Percentiles rank a stretch among this genome's conserved stretches.
These are phyloP conservation scores for Nebria ingens DNA, from an alignment of 1,140 invertebrate species.

Conservation along the genomic window DNA sequence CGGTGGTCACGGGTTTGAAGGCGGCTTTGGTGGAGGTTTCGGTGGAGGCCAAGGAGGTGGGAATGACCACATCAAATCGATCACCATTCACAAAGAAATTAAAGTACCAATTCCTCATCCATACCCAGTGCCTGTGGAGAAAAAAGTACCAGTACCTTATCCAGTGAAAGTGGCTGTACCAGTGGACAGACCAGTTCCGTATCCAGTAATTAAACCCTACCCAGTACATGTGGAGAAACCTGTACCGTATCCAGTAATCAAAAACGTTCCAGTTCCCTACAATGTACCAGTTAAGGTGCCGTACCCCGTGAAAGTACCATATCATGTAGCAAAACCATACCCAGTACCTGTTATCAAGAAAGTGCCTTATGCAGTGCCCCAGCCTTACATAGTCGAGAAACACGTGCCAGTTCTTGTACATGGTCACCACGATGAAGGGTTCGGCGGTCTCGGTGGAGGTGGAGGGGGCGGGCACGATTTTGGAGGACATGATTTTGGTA, in stretches of 20 bases:
- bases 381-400: constrained; percentile 18
- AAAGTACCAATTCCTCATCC: constrained; percentile 28
- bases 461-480: constrained; percentile 8
- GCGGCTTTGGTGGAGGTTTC: constrained; percentile 11
- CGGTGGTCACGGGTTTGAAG: constrained; percentile 13
- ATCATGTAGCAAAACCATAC: constrained; percentile 18
- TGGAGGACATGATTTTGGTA: constrained; percentile 9
- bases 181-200: constrained; percentile 28
- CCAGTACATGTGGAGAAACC: constrained; percentile 32
- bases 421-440: constrained; percentile 11
- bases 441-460: constrained; percentile 1
- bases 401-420: constrained; percentile 16
- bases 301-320: constrained; percentile 13
- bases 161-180: constrained; percentile 41
- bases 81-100: constrained; percentile 29
- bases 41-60: constrained; percentile 13
- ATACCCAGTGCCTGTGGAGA: constrained; percentile 27
- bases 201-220: constrained; percentile 26
- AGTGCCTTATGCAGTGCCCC: constrained; percentile 27
- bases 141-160: constrained; percentile 31
- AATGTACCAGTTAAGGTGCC: constrained; percentile 31
- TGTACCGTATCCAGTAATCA: constrained; percentile 30
- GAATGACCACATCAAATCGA: constrained; percentile 20
- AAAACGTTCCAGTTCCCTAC: constrained; percentile 30
- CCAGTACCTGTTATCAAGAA: constrained; percentile 31